Conservation (phyloP, 1,140 invertebrate genomes). For the Neomicropteryx cornuta region DNA sequence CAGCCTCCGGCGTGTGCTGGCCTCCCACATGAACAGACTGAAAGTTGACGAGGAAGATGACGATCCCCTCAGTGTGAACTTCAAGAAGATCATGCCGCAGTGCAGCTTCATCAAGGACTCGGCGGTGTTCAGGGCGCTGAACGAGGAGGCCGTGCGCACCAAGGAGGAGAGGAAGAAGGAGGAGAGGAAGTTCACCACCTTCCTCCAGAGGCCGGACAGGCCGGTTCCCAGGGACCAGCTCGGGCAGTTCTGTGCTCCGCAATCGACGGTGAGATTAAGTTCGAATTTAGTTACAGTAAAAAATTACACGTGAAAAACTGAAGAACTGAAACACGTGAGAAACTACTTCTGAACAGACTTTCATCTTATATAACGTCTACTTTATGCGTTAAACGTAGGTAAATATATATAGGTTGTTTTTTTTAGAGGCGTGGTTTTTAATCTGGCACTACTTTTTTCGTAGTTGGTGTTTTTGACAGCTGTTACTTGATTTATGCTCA, state of each 20-base stretch:
- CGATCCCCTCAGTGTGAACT: slow-evolving; percentile 45
- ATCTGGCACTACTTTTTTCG: too few species aligned
- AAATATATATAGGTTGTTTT: too few species aligned
- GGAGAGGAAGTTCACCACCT: slow-evolving; percentile 55
- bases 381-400: too few species aligned
- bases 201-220: slow-evolving; percentile 55
- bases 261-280: too few species aligned
- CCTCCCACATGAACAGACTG: slow-evolving; percentile 25
- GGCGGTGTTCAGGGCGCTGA: slow-evolving; percentile 55
- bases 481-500: too few species aligned
- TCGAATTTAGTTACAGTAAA: too few species aligned
- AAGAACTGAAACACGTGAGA: slow-evolving; percentile 18
- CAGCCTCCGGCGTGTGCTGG: slow-evolving; percentile 24
- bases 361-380: too few species aligned
- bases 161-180: slow-evolving; percentile 39
- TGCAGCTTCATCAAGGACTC: slow-evolving; percentile 51
- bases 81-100: slow-evolving; percentile 54
- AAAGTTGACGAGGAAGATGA: slow-evolving; percentile 16
- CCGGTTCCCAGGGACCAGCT: slow-evolving; percentile 44
- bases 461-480: too few species aligned
- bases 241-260: slow-evolving; percentile 5
- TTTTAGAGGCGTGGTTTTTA: too few species aligned
- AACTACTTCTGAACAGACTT: too few species aligned
- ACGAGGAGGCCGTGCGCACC: slow-evolving; percentile 37
- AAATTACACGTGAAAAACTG: too few species aligned